Evolutionary conservation across 1,140 invertebrate species (phyloP), one percentile per base, ranked within the genome.

Genomic region (Drosophila kurseongensis): DNA sequence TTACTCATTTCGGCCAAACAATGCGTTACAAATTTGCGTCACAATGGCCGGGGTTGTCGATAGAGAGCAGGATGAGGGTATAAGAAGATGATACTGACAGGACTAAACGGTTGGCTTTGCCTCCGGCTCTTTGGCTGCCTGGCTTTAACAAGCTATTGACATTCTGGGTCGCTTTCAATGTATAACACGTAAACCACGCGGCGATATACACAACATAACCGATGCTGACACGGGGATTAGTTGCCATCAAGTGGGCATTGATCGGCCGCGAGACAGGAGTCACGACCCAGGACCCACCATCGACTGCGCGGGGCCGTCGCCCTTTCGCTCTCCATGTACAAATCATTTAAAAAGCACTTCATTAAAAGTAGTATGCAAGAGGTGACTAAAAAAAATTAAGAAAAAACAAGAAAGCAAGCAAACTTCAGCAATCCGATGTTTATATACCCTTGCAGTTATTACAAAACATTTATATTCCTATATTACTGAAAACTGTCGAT

Each of bases 1-100:
- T 71, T 76, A 69, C 61, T 57, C 75, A 76, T 76, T 54, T 44
- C 61, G 69, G 32, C 57, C 41, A 23, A 66, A 86, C 83, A 86
- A 86, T 88, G 71, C 66, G 75, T 54, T 83, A 79, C 83, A 86
- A 88, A 86, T 75, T 86, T 86, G 79, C 63, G 38, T 58, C 58
- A 85, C 82, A 86, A 85, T 86, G 65, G 78, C 54, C 62, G 14
- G n/a, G 50, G 66, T 35, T 56, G 18, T 56, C 32, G 52, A 51
- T 63, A 42, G 59, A 44, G 50, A 45, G 42, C 45, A 23, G 66
- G 47, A 5, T 23, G n/a, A 9, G 35, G 16, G 2, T 10, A 9
- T 32, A 8, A 23, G 32, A 8, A 16, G 29, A 36, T 16, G 62
- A 55, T 7, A 38, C 50, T 47, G 72, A 60, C 72, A 50, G 42